These are phyloP conservation scores for Macrophya alboannulata DNA, from an alignment of 2,888 invertebrate genomes.

Conservation along the genomic window DNA sequence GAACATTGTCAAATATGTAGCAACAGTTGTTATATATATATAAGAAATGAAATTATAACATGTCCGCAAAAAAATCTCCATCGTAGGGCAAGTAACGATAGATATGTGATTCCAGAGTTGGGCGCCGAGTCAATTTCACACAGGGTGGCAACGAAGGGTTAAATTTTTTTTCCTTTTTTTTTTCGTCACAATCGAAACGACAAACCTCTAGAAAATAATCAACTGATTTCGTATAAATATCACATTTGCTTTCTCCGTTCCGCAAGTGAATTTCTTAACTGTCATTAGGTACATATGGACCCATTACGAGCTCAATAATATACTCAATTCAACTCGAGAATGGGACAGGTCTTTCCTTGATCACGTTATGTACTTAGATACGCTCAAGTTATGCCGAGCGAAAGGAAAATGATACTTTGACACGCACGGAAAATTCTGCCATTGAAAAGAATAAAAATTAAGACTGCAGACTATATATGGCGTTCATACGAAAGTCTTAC, in stretches of 20 bases:
- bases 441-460: neutral
- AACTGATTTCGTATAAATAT: neutral
- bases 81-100: too few relatives aligned
- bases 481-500: too few relatives aligned
- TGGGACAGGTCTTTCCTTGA: constrained; percentile 39
- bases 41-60: too few relatives aligned
- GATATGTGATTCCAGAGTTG: too few relatives aligned
- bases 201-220: neutral
- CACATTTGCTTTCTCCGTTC: constrained; percentile 43
- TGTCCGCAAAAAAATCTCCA: too few relatives aligned
- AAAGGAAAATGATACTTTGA: constrained; percentile 42
- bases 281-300: constrained; percentile 18
- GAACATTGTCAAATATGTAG: too few relatives aligned
- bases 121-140: too few relatives aligned
- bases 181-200: neutral
- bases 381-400: constrained; percentile 48
- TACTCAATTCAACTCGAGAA: constrained; percentile 9
- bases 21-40: too few relatives aligned
- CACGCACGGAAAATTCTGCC: constrained; percentile 23
- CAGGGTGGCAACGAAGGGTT: too few relatives aligned
- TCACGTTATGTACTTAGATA: constrained; percentile 50
- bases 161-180: neutral
- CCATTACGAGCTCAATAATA: constrained; percentile 42
- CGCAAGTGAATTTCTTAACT: constrained; percentile 27
- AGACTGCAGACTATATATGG: neutral